phyloP scores from a whole-genome alignment of 2,113 vertebrate species.

The Spilogale gracilis region DNA sequence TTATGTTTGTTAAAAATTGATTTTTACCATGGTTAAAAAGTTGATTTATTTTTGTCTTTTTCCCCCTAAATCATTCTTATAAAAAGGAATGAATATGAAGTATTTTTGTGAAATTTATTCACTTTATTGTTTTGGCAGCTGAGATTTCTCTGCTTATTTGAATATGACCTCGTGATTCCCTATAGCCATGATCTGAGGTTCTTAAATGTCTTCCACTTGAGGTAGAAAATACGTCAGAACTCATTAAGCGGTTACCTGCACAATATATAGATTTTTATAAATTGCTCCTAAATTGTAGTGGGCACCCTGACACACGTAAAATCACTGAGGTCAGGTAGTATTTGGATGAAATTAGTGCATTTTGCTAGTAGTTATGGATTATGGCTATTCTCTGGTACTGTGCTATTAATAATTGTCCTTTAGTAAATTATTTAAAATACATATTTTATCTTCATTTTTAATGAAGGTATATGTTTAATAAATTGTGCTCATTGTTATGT shows the following conservation, averaged over 20 bases:
- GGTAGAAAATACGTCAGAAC: slow-evolving; percentile 6
- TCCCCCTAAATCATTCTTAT: not conserved
- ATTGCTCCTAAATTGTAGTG: slow-evolving; percentile 50
- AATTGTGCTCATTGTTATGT: not conserved
- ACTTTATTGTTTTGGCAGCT: slow-evolving; percentile 51
- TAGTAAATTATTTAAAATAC: not conserved
- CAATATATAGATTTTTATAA: slow-evolving; percentile 52
- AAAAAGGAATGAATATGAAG: slow-evolving; percentile 55
- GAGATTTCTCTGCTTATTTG: slow-evolving; percentile 53
- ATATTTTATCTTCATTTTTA: slow-evolving; percentile 37
- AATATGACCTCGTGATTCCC: not conserved
- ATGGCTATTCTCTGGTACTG: not conserved
- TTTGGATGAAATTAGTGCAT: slow-evolving; percentile 42
- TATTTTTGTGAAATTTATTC: slow-evolving; percentile 55
- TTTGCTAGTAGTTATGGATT: slow-evolving; percentile 27
- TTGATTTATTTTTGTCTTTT: slow-evolving; percentile 63
- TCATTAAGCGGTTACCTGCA: not conserved
- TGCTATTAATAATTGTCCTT: slow-evolving; percentile 3
- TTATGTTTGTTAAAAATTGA: slow-evolving; percentile 65
- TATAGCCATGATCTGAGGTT: not conserved
- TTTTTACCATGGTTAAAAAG: slow-evolving; percentile 42
- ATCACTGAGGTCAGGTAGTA: not conserved
- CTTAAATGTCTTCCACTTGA: slow-evolving; percentile 32
- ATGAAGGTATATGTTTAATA: not conserved
- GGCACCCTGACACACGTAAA: not conserved